A percentile compares a stretch with the other conserved stretches of the same genome.
Evolutionary conservation across 2,888 invertebrate species (phyloP).

Genomic region (Punctoribates punctum): DNA sequence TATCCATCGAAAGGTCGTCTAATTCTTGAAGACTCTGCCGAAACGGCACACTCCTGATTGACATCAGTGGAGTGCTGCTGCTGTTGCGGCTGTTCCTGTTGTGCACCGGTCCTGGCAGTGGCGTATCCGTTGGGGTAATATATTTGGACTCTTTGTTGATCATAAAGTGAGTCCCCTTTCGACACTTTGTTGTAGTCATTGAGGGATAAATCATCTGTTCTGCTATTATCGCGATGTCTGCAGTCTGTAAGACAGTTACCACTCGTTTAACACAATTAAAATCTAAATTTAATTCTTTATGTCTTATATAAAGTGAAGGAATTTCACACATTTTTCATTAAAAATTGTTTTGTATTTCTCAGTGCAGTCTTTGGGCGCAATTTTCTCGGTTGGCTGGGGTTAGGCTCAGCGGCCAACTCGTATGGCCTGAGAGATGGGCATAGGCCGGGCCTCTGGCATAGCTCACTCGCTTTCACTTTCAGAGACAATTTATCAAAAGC

Average conservation of each 20-base stretch:
- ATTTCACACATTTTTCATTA: neutral
- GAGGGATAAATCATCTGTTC: conserved; percentile 41
- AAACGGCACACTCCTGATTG: neutral
- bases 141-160: conserved; percentile 29
- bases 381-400: neutral
- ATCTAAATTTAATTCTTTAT: neutral
- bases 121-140: conserved; percentile 25
- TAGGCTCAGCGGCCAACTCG: neutral
- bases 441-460: neutral
- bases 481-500: neutral
- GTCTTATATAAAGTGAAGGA: neutral
- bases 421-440: neutral
- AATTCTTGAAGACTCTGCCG: neutral
- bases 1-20: conserved; percentile 1
- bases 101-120: neutral
- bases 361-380: neutral
- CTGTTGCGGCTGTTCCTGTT: neutral
- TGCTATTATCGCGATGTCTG: conserved; percentile 41
- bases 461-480: conserved; percentile 14
- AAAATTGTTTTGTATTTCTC: neutral
- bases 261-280: neutral
- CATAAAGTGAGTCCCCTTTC: conserved; percentile 31
- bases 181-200: conserved; percentile 39
- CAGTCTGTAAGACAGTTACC: conserved; percentile 34
- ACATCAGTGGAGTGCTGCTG: neutral